Percentiles rank a stretch among this genome's conserved stretches.
These are phyloP conservation scores for Tinea semifulvella DNA, from an alignment of 2,888 invertebrate species.

Conservation along the genomic window DNA sequence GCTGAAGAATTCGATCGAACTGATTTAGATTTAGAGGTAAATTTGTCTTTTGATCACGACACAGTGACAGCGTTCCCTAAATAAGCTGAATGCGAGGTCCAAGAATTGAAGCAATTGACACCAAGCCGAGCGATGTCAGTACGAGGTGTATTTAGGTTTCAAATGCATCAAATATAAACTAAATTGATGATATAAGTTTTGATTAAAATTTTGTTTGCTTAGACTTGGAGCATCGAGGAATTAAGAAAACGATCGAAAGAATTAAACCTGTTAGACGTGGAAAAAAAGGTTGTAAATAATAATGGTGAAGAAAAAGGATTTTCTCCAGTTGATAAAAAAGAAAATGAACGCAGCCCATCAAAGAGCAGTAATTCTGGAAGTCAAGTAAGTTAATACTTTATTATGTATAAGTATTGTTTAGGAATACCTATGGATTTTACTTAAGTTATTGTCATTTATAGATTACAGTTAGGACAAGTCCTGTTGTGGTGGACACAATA, in stretches of 20 bases:
- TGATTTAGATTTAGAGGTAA: constrained; percentile 66
- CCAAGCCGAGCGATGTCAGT: too few relatives aligned
- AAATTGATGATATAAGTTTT: too few relatives aligned
- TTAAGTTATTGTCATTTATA: constrained; percentile 34
- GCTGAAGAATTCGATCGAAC: constrained; percentile 60
- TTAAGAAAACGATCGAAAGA: constrained; percentile 75
- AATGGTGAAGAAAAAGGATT: constrained; percentile 38
- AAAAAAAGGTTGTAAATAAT: constrained; percentile 39
- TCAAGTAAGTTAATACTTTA: constrained; percentile 63
- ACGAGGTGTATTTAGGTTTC: too few relatives aligned
- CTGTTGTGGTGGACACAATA: constrained; percentile 75
- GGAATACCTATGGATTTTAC: background rate
- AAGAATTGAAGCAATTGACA: background rate
- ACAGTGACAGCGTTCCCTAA: too few relatives aligned
- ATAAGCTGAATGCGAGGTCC: background rate
- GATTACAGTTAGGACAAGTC: constrained; percentile 82
- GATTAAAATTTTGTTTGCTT: too few relatives aligned
- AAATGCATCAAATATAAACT: too few relatives aligned
- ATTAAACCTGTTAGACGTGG: constrained; percentile 67
- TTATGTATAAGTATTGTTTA: background rate
- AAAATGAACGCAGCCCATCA: constrained; percentile 73
- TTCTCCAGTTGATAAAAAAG: constrained; percentile 51
- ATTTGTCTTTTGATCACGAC: background rate
- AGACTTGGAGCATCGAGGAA: constrained; percentile 78
- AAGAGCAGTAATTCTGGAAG: constrained; percentile 81